Evolutionary conservation across 2,113 vertebrate genomes (phyloP).

Genomic region (Erythrocercus mccallii): DNA sequence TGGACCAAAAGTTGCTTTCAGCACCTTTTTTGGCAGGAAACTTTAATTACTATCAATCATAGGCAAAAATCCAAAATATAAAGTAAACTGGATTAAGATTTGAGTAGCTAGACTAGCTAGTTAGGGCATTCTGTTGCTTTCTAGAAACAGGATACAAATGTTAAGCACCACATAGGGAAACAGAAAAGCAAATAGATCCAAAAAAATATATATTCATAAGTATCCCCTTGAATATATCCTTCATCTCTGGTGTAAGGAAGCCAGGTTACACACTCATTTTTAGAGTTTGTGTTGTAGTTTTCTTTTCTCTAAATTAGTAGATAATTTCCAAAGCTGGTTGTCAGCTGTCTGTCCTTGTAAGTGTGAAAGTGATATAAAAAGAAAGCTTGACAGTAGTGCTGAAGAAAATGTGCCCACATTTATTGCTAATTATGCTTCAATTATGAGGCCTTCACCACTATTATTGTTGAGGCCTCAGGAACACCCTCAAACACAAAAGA

Average conservation of each 20-base stretch:
- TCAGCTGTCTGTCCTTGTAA: not conserved
- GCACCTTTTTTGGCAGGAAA: not conserved
- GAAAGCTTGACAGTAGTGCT: not conserved
- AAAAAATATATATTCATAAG: not conserved
- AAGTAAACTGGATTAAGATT: not conserved
- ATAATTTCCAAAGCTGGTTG: not conserved
- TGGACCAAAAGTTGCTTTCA: not conserved
- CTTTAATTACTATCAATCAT: not conserved
- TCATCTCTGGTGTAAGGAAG: not conserved
- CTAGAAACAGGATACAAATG: not conserved
- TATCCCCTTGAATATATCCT: not conserved
- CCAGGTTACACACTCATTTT: not conserved
- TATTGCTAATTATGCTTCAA: not conserved
- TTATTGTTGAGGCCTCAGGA: not conserved
- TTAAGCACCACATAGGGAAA: not conserved
- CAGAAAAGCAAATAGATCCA: not conserved
- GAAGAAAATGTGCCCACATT: not conserved
- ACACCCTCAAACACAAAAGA: not conserved
- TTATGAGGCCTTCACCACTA: not conserved
- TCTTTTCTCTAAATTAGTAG: not conserved
- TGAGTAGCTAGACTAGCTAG: not conserved
- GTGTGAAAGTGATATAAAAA: not conserved
- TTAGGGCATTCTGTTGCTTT: not conserved
- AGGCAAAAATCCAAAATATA: not conserved
- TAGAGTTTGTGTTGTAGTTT: not conserved